Conservation (phyloP, 2,888 invertebrate genomes). For the Athetis lepigone region DNA sequence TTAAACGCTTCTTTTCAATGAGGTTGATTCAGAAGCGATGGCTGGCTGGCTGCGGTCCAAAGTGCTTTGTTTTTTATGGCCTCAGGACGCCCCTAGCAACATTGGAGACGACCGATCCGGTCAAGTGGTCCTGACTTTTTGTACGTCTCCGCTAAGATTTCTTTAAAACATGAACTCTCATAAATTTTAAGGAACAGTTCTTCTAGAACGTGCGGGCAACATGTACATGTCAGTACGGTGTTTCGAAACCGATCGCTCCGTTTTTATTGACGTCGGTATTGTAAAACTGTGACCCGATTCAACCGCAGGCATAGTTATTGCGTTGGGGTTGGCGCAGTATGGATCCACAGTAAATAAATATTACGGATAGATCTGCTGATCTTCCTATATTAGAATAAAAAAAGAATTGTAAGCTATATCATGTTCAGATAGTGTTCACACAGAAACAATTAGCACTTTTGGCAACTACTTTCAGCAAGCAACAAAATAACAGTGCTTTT, state of each 20-base stretch:
- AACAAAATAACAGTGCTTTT: not conserved
- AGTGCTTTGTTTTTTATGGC: slow-evolving; percentile 87
- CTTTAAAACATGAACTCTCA: slow-evolving; percentile 66
- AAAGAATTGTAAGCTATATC: no score
- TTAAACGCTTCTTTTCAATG: slow-evolving; percentile 86
- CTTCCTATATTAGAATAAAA: no score
- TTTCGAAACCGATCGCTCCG: slow-evolving; percentile 32
- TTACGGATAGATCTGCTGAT: no score
- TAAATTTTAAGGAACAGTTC: slow-evolving; percentile 62
- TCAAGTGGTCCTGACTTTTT: slow-evolving; percentile 81
- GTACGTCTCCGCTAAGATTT: slow-evolving; percentile 66
- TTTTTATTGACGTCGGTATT: slow-evolving; percentile 11
- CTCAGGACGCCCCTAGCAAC: slow-evolving; percentile 73
- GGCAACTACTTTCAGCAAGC: no score
- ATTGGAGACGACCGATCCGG: slow-evolving; percentile 76
- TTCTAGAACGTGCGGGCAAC: slow-evolving; percentile 36
- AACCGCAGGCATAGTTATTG: slow-evolving; percentile 1
- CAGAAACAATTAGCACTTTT: no score
- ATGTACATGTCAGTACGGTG: slow-evolving; percentile 33
- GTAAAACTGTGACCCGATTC: slow-evolving; percentile 30
- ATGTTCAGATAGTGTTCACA: no score
- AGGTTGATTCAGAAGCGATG: slow-evolving; percentile 78
- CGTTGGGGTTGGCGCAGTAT: not conserved
- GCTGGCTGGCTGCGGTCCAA: slow-evolving; percentile 84
- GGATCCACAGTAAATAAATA: not conserved